phyloP scores from a whole-genome alignment of 53 echinoderm and acorn worm species.

The Luidia sarsii region DNA sequence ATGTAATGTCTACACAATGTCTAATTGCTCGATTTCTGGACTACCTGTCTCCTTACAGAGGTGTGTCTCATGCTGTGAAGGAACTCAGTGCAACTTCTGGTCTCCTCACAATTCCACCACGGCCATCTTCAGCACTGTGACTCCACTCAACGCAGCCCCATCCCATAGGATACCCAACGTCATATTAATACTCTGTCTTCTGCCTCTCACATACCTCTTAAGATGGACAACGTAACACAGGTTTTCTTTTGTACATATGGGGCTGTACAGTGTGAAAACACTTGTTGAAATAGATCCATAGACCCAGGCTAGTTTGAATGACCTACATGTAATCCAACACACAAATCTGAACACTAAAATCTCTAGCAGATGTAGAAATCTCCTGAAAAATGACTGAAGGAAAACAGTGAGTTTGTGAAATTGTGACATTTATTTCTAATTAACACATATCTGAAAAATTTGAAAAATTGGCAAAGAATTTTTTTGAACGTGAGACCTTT shows the following conservation, averaged over 20 bases:
- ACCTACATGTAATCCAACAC: neutral
- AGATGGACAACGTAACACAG: conserved; percentile 17
- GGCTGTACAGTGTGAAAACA: conserved; percentile 25
- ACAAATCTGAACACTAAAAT: neutral
- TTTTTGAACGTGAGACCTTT: too few species aligned
- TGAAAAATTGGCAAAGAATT: too few species aligned
- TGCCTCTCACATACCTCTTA: neutral
- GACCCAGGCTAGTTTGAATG: neutral
- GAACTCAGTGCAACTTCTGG: conserved; percentile 75
- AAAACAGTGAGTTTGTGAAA: too few species aligned
- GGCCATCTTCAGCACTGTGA: conserved; percentile 75
- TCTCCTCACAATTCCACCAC: conserved; percentile 78
- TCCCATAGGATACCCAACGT: conserved; percentile 22
- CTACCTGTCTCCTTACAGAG: too few species aligned
- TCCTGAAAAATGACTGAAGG: too few species aligned
- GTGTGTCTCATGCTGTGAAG: conserved; percentile 93
- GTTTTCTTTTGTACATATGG: conserved; percentile 15
- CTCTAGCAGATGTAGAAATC: too few species aligned
- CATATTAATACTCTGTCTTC: conserved; percentile 21
- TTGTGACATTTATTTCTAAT: too few species aligned
- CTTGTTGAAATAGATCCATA: too few species aligned
- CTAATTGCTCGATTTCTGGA: too few species aligned
- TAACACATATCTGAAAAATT: too few species aligned
- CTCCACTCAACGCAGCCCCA: conserved; percentile 68
- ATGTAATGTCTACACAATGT: too few species aligned